Conservation (phyloP, 2,797 vertebrate genomes). For the Esox masquinongy region DNA sequence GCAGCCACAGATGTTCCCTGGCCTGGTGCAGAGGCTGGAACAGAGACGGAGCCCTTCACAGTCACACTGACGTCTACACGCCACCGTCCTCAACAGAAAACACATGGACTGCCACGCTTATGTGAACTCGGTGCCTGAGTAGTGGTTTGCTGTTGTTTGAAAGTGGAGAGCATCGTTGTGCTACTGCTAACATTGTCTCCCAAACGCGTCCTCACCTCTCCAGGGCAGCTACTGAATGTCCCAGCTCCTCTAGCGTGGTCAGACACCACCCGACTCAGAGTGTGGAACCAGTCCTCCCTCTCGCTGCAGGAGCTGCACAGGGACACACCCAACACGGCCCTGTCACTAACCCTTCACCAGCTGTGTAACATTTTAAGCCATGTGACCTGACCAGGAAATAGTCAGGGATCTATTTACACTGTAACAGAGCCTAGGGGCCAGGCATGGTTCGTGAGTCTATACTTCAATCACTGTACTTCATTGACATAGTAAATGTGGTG, state of each 20-base stretch:
- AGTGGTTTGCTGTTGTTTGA: neutral
- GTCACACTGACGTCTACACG: neutral
- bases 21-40: conserved; percentile 62
- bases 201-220: conserved; percentile 58
- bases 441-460: neutral
- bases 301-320: conserved; percentile 86
- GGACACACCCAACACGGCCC: conserved; percentile 2
- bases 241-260: conserved; percentile 61
- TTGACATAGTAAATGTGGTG: neutral
- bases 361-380: neutral
- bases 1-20: conserved; percentile 78
- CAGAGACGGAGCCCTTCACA: neutral
- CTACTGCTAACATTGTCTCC: neutral
- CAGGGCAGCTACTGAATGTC: conserved; percentile 43
- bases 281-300: conserved; percentile 93
- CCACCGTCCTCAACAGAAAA: neutral
- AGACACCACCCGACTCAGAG: conserved; percentile 81
- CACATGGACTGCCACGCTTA: neutral
- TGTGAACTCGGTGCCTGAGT: neutral
- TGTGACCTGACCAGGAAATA: too few species aligned
- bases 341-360: neutral
- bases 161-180: neutral
- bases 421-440: neutral
- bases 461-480: neutral
- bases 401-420: neutral